phyloP scores from a whole-genome alignment of 2,888 invertebrate genomes.

The Lasioglossum leucozonium region DNA sequence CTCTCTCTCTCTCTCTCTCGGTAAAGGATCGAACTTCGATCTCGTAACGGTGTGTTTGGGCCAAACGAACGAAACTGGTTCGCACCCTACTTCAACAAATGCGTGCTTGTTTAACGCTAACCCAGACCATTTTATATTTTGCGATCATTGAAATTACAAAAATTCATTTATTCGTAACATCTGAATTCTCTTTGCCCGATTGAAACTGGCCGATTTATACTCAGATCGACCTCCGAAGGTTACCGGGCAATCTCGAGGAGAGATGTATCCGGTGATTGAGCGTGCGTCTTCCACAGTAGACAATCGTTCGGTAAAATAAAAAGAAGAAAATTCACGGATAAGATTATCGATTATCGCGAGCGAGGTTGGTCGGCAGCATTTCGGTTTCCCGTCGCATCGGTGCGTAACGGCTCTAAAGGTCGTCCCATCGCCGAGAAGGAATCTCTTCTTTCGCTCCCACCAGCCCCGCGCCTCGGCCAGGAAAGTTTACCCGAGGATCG shows the following conservation, averaged over 20 bases:
- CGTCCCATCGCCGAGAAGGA: slow-evolving; percentile 12
- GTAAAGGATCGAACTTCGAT: no score
- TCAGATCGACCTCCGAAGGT: neutral
- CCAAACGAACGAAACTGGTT: no score
- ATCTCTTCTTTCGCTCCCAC: neutral
- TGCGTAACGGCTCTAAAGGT: slow-evolving; percentile 19
- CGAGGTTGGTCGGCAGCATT: neutral
- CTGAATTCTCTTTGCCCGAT: neutral
- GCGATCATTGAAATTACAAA: no score
- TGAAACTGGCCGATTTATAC: neutral
- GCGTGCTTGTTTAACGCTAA: no score
- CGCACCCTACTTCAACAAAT: no score
- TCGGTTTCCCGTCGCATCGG: neutral
- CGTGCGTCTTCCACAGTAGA: neutral
- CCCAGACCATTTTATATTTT: no score
- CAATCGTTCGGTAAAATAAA: neutral
- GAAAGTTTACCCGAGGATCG: slow-evolving; percentile 44
- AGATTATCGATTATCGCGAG: neutral
- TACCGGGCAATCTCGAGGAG: neutral
- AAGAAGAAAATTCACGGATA: neutral
- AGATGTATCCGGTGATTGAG: neutral
- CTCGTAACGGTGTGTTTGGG: no score
- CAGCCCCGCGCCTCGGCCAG: neutral
- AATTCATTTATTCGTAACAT: no score
- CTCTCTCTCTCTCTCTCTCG: no score